Conservation (phyloP, 2,113 vertebrate species). For the Calidris pygmaea region DNA sequence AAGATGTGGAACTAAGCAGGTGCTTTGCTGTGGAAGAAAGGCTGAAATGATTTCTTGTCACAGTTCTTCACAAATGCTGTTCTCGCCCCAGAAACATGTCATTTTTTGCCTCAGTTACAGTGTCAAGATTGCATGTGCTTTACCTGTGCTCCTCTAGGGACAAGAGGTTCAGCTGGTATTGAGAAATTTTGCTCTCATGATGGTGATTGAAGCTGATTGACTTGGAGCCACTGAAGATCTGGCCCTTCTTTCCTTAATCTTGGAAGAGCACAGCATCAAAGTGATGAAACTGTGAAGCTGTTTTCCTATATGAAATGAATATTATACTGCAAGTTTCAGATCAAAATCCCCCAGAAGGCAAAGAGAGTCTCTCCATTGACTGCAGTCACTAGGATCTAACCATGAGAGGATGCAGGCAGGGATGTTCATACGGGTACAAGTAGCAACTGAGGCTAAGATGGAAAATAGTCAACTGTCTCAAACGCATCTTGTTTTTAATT, state of each 20-base stretch:
- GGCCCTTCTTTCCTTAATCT: background rate
- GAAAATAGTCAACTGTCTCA: background rate
- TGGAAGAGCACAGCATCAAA: background rate
- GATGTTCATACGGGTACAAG: background rate
- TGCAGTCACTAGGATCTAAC: background rate
- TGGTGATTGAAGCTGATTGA: background rate
- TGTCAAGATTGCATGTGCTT: background rate
- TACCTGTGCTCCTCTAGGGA: background rate
- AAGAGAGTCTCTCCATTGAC: background rate
- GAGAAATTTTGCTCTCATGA: background rate
- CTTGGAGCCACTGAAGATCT: background rate
- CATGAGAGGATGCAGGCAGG: background rate
- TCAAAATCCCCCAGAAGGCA: background rate
- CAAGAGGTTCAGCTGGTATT: background rate
- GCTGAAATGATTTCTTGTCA: constrained; percentile 8
- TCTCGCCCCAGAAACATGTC: background rate
- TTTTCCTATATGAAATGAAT: background rate
- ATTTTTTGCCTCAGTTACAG: background rate
- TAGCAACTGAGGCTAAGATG: background rate
- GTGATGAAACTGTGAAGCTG: background rate
- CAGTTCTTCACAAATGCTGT: background rate
- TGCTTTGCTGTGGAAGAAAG: constrained; percentile 5
- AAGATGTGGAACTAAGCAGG: constrained; percentile 19
- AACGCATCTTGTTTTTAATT: background rate
- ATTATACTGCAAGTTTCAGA: background rate